Evolutionary conservation across 2,797 vertebrate genomes (phyloP).

Genomic region (Sparus aurata): DNA sequence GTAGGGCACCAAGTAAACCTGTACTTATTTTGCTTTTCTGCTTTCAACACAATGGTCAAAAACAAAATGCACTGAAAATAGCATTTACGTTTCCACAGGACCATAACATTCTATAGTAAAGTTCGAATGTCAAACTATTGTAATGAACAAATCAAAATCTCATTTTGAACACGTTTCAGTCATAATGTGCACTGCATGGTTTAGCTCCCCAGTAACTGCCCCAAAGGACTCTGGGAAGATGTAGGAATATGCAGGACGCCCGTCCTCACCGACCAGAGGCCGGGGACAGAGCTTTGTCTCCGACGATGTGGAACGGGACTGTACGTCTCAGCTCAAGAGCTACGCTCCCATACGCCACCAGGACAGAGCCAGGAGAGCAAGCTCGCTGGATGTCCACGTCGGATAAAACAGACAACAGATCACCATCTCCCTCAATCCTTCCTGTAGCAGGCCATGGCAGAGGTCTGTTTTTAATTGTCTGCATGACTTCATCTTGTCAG

Average conservation of each 20-base stretch:
- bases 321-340: slow-evolving; percentile 74
- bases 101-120: too few species aligned
- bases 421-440: rapidly evolving
- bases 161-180: background rate
- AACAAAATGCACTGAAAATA: background rate
- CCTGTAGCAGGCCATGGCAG: background rate
- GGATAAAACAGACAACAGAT: background rate
- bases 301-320: slow-evolving; percentile 83
- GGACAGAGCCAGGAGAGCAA: slow-evolving; percentile 90
- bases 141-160: background rate
- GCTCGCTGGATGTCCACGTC: slow-evolving; percentile 87
- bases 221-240: slow-evolving; percentile 78
- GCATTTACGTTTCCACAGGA: too few species aligned
- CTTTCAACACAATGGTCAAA: background rate
- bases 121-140: background rate
- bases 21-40: background rate
- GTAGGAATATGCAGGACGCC: slow-evolving; percentile 83
- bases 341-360: slow-evolving; percentile 88
- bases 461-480: background rate
- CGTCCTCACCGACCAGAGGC: slow-evolving; percentile 64
- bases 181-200: slow-evolving; percentile 79
- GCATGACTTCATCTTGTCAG: too few species aligned
- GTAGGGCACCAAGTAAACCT: too few species aligned
- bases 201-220: slow-evolving; percentile 80
- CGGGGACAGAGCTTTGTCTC: slow-evolving; percentile 72